Evolutionary conservation across 37 sponge, comb jelly and placozoan genomes (phyloP), one percentile per base, ranked within the genome.

Genomic region (Spongia lamella): DNA sequence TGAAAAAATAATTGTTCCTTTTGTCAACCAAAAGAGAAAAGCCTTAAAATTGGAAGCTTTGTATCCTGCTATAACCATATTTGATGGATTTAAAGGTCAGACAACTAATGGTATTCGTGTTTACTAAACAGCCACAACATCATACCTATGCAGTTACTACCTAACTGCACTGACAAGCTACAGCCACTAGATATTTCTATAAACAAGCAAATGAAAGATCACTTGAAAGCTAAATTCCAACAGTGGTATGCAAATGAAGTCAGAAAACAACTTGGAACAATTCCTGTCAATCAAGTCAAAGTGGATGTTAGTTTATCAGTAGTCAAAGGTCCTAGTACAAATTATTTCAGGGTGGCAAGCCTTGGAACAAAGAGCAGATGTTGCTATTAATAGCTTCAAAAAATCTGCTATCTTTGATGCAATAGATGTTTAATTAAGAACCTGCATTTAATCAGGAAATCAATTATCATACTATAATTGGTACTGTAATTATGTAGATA

Each of bases 191-290:
- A 84, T 40, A 7, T 84, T 1, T 59, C 66, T 27, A 35, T 84
- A 2, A 84, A 84, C 52, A 68, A 84, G 32, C 79, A 70, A 11
- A 3, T 77, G 38, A 84, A 78, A 60, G 79, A 68, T 32, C 22
- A 70, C 19, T 32, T 84, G 65, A 69, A 49, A 9, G 27, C 19
- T 53, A 1, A 63, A 25, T 84, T 84, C 56, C 39, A 24, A 34
- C 36, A n/a, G 31, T 84, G 79, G 86, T 84, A 84, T 61, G 79
- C 86, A 25, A 43, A 78, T 16, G 72, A 78, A 22, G 73, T 84
- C 1, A 2, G 31, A 38, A 61, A 68, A 32, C 60, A 56, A 27
- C 40, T 81, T 6, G 52, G 61, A 1, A n/a, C n/a, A n/a, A n/a
- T n/a, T n/a, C n/a, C n/a, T n/a, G n/a, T n/a, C n/a, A n/a, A n/a